A percentile compares a stretch with the other conserved stretches of the same genome.
phyloP scores from a whole-genome alignment of 2,113 vertebrate genomes.

The Hiodon alosoides region DNA sequence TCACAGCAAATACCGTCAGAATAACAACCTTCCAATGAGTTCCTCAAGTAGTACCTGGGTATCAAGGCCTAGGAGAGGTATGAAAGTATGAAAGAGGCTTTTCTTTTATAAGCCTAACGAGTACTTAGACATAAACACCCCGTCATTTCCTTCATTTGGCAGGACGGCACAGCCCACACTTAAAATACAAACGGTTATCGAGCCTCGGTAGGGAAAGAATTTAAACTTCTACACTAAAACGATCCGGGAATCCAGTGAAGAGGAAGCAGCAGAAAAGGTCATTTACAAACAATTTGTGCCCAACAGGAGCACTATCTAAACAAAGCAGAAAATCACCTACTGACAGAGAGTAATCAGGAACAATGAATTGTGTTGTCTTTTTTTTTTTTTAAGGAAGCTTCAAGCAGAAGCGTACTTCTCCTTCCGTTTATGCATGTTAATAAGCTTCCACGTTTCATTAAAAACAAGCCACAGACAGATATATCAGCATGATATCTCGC shows the following conservation, averaged over 20 bases:
- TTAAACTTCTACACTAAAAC: not conserved
- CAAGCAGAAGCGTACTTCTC: too few species aligned
- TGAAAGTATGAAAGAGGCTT: not conserved
- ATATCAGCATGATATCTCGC: too few species aligned
- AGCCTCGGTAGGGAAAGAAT: not conserved
- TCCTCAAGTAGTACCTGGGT: not conserved
- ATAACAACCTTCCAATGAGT: not conserved
- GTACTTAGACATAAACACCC: conserved; percentile 1
- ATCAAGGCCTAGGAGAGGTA: conserved; percentile 19
- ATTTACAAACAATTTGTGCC: not conserved
- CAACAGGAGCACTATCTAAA: not conserved
- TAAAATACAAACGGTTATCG: not conserved
- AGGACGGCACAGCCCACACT: not conserved
- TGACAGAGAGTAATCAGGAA: too few species aligned
- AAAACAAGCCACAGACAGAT: too few species aligned
- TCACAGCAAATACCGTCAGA: conserved; percentile 18
- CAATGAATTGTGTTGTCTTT: too few species aligned
- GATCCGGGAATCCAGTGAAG: not conserved
- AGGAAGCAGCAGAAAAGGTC: not conserved
- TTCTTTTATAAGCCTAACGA: not conserved
- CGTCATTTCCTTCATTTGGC: not conserved
- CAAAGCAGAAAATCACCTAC: not conserved
- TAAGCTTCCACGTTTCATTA: too few species aligned
- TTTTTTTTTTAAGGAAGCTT: too few species aligned
- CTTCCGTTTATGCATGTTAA: too few species aligned